Percentiles rank a stretch among this genome's conserved stretches.
Evolutionary conservation across 2,888 invertebrate species (phyloP).

Genomic region (Myathropa florea): DNA sequence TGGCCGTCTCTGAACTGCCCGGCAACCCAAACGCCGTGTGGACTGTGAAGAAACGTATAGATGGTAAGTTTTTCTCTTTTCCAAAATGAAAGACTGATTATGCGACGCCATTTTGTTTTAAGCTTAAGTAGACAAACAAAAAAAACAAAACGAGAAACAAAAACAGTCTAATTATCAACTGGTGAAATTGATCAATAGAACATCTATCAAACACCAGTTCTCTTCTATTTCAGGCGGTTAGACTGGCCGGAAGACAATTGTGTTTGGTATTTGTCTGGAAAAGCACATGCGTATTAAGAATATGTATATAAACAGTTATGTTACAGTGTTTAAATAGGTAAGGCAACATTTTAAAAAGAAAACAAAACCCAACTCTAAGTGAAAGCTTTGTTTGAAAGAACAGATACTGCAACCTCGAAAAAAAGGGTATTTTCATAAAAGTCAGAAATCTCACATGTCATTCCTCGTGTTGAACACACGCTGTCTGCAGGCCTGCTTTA

Average conservation of each 20-base stretch:
- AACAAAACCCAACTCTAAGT: slow-evolving; percentile 30
- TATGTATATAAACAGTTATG: slow-evolving; percentile 39
- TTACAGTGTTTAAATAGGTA: slow-evolving; percentile 75
- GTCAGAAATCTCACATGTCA: too few species aligned
- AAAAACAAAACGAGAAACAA: slow-evolving; percentile 46
- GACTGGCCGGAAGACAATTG: slow-evolving; percentile 71
- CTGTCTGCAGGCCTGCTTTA: too few species aligned
- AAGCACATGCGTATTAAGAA: slow-evolving; percentile 73
- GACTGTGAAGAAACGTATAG: slow-evolving; percentile 97
- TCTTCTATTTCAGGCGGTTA: slow-evolving; percentile 90
- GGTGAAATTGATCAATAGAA: slow-evolving; percentile 77
- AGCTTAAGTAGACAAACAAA: slow-evolving; percentile 59
- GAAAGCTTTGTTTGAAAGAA: slow-evolving; percentile 42
- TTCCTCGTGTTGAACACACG: too few species aligned
- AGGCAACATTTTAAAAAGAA: slow-evolving; percentile 76
- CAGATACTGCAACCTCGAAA: slow-evolving; percentile 60
- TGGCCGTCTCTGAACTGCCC: slow-evolving; percentile 99
- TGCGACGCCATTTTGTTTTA: slow-evolving; percentile 24
- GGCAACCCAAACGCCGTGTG: slow-evolving; percentile 99
- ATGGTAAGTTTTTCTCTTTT: slow-evolving; percentile 87
- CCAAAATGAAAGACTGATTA: not conserved
- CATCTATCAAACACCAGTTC: slow-evolving; percentile 95
- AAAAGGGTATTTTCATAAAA: too few species aligned
- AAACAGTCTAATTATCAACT: slow-evolving; percentile 73
- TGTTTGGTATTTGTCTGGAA: slow-evolving; percentile 64